Base-by-base conservation (phyloP, 2,888 invertebrate genomes). In the Brachylomia viminalis region DNA sequence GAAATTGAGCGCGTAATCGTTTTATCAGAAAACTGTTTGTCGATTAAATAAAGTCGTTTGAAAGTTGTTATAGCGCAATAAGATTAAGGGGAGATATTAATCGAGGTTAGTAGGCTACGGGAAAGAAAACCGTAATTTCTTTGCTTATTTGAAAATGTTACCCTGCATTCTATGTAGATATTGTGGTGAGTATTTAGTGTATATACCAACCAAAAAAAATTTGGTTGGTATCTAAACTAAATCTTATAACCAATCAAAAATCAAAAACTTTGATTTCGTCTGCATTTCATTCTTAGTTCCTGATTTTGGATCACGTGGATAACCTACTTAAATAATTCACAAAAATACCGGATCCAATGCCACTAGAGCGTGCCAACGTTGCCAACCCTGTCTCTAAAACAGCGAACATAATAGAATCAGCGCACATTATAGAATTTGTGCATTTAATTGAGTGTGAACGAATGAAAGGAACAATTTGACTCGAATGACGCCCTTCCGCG, bases 381-480 rank as follows among this genome's bases (percentile, higher is more conserved):
- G 47, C 49, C 85, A 86, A 23, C 86, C 89, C 86, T 88, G 49
- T 49, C 33, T 27, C 15, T 27, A 72, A 80, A 75, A 80, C 70
- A 86, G 47, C 49, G 68, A 72, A 74, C 42, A 86, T 72, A 86
- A 83, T 86, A 84, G 74, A 68, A 75, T 74, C 80, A 73, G 27
- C 69, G 72, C 69, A 84, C 80, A 86, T 86, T 87, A 88, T 83
- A 87, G 86, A 93, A 93, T 94, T 92, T 91, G 90, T 91, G 89
- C 89, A 92, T 92, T 91, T 93, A 94, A 94, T 94, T 93, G 94
- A 93, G 93, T 92, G 94, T 92, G 91, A 93, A 92, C 86, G 89
- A 84, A 89, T 91, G 89, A 91, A 91, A 85, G 89, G 91, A 89
- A 90, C 91, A 88, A 92, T 92, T 92, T 90, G 86, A 86, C 82